Conservation (phyloP, 1,140 invertebrate species). For the Meloidogyne exigua region DNA sequence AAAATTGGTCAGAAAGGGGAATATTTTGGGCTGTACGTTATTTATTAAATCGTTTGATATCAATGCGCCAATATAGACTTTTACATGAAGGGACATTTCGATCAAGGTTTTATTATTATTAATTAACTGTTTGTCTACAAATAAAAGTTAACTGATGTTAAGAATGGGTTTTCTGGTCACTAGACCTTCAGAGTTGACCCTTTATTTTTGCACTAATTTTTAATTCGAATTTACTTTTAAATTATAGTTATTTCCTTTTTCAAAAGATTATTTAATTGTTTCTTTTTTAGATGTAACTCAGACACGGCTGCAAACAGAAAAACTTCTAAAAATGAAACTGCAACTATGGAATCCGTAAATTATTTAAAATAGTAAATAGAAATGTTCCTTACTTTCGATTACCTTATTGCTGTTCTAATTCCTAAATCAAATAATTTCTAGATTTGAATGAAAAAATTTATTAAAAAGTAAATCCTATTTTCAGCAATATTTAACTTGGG, state of each 20-base stretch:
- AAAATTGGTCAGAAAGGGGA: constrained; percentile 95
- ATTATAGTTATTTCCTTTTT: too few relatives aligned
- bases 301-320: constrained; percentile 16
- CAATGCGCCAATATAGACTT: constrained; percentile 56
- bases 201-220: too few relatives aligned
- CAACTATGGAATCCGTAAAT: constrained; percentile 25
- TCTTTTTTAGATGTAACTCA: constrained; percentile 27
- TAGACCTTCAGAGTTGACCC: too few relatives aligned
- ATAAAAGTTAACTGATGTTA: too few relatives aligned
- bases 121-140: too few relatives aligned
- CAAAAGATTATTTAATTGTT: constrained; percentile 5
- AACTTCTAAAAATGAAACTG: constrained; percentile 22
- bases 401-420: not conserved
- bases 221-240: too few relatives aligned
- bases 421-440: not conserved
- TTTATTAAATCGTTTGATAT: constrained; percentile 66
- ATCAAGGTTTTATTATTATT: constrained; percentile 51
- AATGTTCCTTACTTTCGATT: too few relatives aligned
- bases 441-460: not conserved
- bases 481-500: constrained; percentile 54
- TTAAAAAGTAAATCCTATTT: constrained; percentile 39
- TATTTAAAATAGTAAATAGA: not conserved
- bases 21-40: constrained; percentile 94
- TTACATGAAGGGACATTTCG: constrained; percentile 45
- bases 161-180: too few relatives aligned